phyloP scores from a whole-genome alignment of 2,888 invertebrate species.

The Hydroisotoma schaefferi region DNA sequence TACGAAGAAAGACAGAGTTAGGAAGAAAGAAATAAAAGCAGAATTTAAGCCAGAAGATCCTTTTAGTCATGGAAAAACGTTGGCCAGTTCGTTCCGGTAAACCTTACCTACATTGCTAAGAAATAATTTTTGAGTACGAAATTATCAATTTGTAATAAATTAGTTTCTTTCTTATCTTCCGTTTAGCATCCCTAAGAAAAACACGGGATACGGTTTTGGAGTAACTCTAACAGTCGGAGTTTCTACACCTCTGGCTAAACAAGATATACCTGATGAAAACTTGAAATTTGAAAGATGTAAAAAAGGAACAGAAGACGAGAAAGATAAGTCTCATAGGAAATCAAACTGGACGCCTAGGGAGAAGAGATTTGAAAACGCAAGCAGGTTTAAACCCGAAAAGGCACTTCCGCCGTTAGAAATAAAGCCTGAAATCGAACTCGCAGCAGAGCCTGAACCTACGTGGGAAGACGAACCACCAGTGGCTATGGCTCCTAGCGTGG shows the following conservation, averaged over 20 bases:
- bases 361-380: background rate
- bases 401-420: background rate
- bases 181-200: constrained; percentile 16
- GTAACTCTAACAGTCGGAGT: background rate
- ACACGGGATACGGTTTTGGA: background rate
- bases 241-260: constrained; percentile 24
- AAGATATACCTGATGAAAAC: constrained; percentile 29
- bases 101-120: background rate
- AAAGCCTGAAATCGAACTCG: no score
- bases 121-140: background rate
- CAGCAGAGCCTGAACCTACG: background rate
- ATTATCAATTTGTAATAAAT: background rate
- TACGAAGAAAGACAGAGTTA: constrained; percentile 15
- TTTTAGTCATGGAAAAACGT: constrained; percentile 19
- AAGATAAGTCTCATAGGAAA: background rate
- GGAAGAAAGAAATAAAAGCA: constrained; percentile 10
- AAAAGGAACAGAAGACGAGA: constrained; percentile 6
- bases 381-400: background rate
- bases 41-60: constrained; percentile 5
- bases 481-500: background rate
- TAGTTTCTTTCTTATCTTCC: background rate
- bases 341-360: background rate
- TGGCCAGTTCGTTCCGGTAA: constrained; percentile 33
- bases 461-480: background rate
- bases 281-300: constrained; percentile 30